These are phyloP conservation scores for Loxodonta africana DNA, from an alignment of 2,113 vertebrate species.

Conservation along the genomic window DNA sequence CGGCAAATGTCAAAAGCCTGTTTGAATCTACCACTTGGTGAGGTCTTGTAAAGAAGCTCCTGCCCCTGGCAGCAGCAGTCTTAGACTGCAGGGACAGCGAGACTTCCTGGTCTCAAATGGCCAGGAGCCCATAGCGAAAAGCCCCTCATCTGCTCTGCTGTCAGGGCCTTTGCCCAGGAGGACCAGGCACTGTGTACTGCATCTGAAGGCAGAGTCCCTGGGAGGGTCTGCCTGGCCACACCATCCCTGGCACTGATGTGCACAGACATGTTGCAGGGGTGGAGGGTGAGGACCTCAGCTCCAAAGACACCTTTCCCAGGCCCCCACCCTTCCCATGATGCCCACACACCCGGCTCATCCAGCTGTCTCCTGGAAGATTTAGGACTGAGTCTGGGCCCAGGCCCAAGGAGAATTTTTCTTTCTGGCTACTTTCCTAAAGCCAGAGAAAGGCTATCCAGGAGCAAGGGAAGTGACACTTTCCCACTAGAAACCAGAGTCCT, in stretches of 20 bases:
- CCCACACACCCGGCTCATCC: not conserved
- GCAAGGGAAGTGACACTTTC: not conserved
- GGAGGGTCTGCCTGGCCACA: not conserved
- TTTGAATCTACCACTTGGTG: not conserved
- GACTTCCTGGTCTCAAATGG: not conserved
- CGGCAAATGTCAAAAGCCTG: not conserved
- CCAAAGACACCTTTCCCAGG: not conserved
- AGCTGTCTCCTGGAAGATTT: constrained; percentile 25
- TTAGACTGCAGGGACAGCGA: not conserved
- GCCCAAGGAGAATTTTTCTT: not conserved
- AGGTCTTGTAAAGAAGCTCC: not conserved
- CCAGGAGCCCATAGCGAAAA: not conserved
- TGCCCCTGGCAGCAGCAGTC: not conserved
- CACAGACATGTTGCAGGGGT: too few relatives aligned
- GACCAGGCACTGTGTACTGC: not conserved
- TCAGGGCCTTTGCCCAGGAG: not conserved
- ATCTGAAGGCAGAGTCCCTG: not conserved
- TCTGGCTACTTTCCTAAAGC: not conserved
- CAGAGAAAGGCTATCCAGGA: not conserved
- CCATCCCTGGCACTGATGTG: not conserved
- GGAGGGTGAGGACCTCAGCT: not conserved
- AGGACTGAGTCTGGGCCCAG: not conserved
- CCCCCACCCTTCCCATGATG: not conserved
- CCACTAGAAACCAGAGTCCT: not conserved
- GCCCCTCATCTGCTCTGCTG: not conserved